A percentile compares a stretch with the other conserved stretches of the same genome.
Conservation (phyloP, 2,797 vertebrate species). For the Pteropus rufus region DNA sequence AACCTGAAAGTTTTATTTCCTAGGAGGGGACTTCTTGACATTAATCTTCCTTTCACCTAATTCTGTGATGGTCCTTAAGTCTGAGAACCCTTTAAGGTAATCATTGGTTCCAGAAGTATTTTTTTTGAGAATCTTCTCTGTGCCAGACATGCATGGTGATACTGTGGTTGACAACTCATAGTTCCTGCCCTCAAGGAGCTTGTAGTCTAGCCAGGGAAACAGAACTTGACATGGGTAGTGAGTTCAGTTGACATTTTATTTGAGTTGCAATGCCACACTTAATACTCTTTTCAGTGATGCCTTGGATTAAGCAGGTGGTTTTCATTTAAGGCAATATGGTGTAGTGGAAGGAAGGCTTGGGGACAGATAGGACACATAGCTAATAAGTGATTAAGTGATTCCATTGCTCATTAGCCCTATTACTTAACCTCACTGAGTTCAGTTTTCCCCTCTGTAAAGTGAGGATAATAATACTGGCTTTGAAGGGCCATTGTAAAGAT, state of each 20-base stretch:
- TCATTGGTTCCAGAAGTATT: not conserved
- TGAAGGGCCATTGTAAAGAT: not conserved
- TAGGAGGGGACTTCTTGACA: not conserved
- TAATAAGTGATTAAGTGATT: not conserved
- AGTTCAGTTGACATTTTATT: not conserved
- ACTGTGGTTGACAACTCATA: not conserved
- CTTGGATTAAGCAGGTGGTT: not conserved
- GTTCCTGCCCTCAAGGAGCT: not conserved
- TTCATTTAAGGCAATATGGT: not conserved
- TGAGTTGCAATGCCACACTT: not conserved
- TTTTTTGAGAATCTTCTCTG: not conserved
- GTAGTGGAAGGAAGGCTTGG: not conserved
- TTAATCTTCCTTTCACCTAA: not conserved
- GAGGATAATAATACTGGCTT: not conserved
- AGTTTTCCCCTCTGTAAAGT: not conserved
- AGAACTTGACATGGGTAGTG: not conserved
- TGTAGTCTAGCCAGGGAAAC: not conserved
- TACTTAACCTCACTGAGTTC: not conserved
- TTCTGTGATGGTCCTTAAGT: not conserved
- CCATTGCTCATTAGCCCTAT: not conserved
- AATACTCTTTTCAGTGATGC: not conserved
- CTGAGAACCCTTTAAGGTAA: not conserved
- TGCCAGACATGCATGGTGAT: not conserved
- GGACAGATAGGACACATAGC: not conserved
- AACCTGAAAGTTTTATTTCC: not conserved